A percentile compares a stretch with the other conserved stretches of the same genome.
These are phyloP conservation scores for Heliocidaris tuberculata DNA, from an alignment of 35 echinoderm and acorn worm genomes.

Conservation along the genomic window DNA sequence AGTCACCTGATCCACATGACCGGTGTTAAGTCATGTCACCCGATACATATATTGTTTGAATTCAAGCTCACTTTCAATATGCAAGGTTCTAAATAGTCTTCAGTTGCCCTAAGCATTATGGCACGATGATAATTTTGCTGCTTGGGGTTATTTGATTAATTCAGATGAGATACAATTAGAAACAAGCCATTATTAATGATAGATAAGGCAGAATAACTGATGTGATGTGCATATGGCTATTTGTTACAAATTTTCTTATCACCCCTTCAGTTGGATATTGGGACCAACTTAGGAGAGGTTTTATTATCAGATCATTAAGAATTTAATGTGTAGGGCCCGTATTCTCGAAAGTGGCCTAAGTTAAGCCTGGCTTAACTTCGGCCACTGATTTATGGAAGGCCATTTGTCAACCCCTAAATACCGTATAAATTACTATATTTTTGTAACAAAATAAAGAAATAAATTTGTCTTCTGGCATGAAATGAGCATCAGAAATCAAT, in stretches of 20 bases:
- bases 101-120: neutral
- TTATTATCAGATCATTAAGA: neutral
- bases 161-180: neutral
- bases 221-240: neutral
- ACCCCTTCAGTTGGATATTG: neutral
- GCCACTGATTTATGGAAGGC: no score
- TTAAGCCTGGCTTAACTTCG: no score
- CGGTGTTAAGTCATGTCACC: neutral
- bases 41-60: neutral
- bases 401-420: no score
- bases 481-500: no score
- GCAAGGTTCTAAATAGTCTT: neutral
- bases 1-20: conserved; percentile 21
- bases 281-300: neutral
- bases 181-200: neutral
- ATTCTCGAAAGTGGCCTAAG: no score
- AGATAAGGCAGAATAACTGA: neutral
- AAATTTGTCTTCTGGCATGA: no score
- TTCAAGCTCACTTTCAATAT: neutral
- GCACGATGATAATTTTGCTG: no score
- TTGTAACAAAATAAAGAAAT: no score
- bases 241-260: neutral
- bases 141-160: neutral
- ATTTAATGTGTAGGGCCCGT: neutral
- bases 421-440: no score